A percentile compares a stretch with the other conserved stretches of the same genome.
Conservation (phyloP, 2,797 vertebrate species). For the Hypotaenidia philippensis region DNA sequence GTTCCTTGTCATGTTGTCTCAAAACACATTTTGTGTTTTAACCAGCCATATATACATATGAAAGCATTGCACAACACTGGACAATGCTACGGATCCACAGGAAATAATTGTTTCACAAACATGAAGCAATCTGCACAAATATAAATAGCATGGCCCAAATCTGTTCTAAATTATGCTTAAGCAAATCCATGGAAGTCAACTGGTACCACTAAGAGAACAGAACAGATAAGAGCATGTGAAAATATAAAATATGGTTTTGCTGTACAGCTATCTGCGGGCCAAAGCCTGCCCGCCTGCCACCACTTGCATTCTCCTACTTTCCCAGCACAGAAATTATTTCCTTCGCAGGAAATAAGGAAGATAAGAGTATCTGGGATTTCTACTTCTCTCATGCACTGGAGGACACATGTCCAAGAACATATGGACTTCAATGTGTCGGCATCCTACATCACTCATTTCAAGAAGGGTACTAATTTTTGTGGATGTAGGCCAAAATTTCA, state of each 20-base stretch:
- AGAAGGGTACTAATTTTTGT: constrained; percentile 33
- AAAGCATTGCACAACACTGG: constrained; percentile 35
- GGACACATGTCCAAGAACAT: constrained; percentile 41
- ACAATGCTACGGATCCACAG: constrained; percentile 40
- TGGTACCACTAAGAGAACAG: not conserved
- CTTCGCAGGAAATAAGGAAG: constrained; percentile 31
- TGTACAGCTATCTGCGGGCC: not conserved
- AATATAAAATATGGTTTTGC: not conserved
- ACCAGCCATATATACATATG: constrained; percentile 35
- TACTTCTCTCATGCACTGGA: not conserved
- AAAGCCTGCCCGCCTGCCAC: not conserved
- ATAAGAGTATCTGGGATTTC: constrained; percentile 13
- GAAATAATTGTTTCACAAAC: constrained; percentile 44
- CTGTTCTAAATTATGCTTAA: constrained; percentile 42
- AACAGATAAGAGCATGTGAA: not conserved
- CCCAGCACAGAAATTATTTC: not conserved
- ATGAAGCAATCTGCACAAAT: constrained; percentile 43
- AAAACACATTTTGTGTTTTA: constrained; percentile 30
- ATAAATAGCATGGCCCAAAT: constrained; percentile 18
- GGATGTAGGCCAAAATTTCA: constrained; percentile 46
- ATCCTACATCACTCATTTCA: constrained; percentile 27
- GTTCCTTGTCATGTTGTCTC: constrained; percentile 23
- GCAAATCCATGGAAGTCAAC: constrained; percentile 24
- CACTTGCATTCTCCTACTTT: not conserved
- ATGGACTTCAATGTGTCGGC: constrained; percentile 41